Evolutionary conservation across 2,797 vertebrate genomes (phyloP).

Genomic region (Xiphorhynchus erythropygius): DNA sequence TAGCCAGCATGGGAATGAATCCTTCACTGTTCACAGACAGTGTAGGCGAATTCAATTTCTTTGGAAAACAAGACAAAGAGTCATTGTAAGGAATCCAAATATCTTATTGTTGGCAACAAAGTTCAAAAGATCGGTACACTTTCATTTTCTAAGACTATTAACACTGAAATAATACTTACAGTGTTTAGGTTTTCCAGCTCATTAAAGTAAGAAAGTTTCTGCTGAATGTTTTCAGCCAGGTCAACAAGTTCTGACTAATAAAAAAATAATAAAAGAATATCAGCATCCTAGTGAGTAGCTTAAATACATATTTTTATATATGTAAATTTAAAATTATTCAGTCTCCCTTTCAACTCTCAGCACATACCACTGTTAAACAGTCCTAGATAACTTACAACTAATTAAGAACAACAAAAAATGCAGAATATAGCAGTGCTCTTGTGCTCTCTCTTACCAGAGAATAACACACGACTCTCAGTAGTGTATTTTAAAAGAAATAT

Average conservation of each 20-base stretch:
- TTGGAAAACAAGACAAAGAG: slow-evolving; percentile 54
- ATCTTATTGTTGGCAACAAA: background rate
- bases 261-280: slow-evolving; percentile 46
- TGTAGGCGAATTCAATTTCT: slow-evolving; percentile 96
- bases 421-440: background rate
- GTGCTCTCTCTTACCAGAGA: background rate
- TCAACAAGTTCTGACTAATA: slow-evolving; percentile 92
- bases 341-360: background rate
- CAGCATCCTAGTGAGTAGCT: background rate
- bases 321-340: background rate
- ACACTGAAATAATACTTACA: slow-evolving; percentile 75
- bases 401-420: background rate
- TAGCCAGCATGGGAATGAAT: slow-evolving; percentile 96
- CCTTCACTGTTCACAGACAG: slow-evolving; percentile 96
- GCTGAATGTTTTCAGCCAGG: slow-evolving; percentile 94
- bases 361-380: background rate
- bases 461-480: background rate
- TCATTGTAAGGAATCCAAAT: background rate
- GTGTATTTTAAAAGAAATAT: background rate
- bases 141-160: background rate
- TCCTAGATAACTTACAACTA: background rate
- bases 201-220: slow-evolving; percentile 98
- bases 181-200: slow-evolving; percentile 95
- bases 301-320: background rate
- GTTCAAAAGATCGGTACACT: accelerated